phyloP scores from a whole-genome alignment of 2,888 invertebrate species.

The Eupithecia abbreviata region DNA sequence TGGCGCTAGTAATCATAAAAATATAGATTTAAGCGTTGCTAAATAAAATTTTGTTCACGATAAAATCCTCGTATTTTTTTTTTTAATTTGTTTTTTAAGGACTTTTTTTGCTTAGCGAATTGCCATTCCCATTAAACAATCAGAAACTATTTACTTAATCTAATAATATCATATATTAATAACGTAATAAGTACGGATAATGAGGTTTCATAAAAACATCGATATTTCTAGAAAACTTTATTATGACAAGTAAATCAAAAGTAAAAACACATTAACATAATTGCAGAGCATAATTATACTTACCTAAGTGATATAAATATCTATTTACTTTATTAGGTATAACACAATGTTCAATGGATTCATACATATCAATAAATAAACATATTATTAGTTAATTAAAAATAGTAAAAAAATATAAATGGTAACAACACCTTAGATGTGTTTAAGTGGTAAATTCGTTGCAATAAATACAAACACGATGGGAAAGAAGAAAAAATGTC shows the following conservation, averaged over 20 bases:
- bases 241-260: neutral
- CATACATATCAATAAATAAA: neutral
- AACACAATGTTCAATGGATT: neutral
- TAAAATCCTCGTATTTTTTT: too few species aligned
- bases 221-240: neutral
- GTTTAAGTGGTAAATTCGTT: neutral
- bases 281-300: neutral
- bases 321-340: neutral
- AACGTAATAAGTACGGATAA: too few species aligned
- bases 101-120: too few species aligned
- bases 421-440: neutral
- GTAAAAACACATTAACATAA: conserved; percentile 5
- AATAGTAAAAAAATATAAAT: neutral
- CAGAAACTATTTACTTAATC: too few species aligned
- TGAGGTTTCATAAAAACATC: neutral
- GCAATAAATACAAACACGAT: neutral
- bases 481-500: neutral
- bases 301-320: neutral
- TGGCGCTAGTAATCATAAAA: too few species aligned
- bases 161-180: too few species aligned
- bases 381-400: neutral
- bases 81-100: too few species aligned
- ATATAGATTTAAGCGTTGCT: too few species aligned
- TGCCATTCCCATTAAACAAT: too few species aligned
- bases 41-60: too few species aligned